These are phyloP conservation scores for Apocrypta bakeri DNA, from an alignment of 1,140 invertebrate species.

Conservation along the genomic window DNA sequence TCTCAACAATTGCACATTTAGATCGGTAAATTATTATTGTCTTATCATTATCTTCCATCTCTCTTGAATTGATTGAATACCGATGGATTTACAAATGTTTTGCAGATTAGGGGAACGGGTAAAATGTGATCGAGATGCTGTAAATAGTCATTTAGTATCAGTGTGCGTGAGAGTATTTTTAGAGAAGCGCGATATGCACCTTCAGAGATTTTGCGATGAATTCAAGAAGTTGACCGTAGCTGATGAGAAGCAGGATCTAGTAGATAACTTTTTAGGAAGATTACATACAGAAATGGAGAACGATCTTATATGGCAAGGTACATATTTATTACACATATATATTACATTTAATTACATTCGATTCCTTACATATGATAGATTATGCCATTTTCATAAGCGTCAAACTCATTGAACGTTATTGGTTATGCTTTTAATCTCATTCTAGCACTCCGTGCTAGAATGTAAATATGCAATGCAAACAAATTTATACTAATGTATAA, in stretches of 20 bases:
- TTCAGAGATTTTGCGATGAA: constrained; percentile 83
- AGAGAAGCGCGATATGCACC: constrained; percentile 80
- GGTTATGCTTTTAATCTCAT: background rate
- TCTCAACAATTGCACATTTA: constrained; percentile 87
- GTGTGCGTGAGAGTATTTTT: constrained; percentile 88
- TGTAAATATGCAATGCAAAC: background rate
- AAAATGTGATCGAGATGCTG: constrained; percentile 82
- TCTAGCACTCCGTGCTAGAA: no score
- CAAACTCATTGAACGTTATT: background rate
- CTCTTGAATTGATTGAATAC: background rate
- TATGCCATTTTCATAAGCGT: background rate
- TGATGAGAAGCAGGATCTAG: constrained; percentile 88
- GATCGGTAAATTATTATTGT: constrained; percentile 75
- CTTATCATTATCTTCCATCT: background rate
- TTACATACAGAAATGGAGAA: constrained; percentile 78
- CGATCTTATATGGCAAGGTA: constrained; percentile 84
- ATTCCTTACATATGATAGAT: background rate
- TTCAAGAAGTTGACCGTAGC: constrained; percentile 84
- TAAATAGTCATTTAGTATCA: constrained; percentile 85
- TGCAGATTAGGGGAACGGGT: constrained; percentile 79
- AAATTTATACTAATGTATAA: background rate
- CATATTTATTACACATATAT: no score
- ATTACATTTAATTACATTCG: constrained; percentile 22
- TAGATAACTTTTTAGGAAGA: constrained; percentile 79
- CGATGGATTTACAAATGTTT: background rate